phyloP scores from a whole-genome alignment of 2,888 invertebrate species.

The Hetaerina titia region DNA sequence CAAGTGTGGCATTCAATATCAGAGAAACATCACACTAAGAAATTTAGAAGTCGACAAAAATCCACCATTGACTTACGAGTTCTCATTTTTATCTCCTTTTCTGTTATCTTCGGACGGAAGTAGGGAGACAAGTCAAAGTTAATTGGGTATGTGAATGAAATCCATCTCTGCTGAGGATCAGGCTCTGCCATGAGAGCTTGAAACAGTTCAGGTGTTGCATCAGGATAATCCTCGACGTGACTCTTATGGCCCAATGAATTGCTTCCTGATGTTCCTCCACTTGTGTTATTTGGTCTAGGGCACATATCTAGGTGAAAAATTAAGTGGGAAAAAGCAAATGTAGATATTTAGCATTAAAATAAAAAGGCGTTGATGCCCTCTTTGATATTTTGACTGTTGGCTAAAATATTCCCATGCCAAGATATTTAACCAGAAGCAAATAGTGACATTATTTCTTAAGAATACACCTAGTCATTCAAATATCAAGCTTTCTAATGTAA shows the following conservation, averaged over 20 bases:
- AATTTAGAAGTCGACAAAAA: constrained; percentile 68
- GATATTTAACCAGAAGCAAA: too few relatives aligned
- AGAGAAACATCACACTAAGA: too few relatives aligned
- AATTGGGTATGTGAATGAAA: constrained; percentile 88
- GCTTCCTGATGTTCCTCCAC: constrained; percentile 73
- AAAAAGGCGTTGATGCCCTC: too few relatives aligned
- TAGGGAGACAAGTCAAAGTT: constrained; percentile 84
- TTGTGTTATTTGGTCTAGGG: constrained; percentile 89
- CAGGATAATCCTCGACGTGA: constrained; percentile 90
- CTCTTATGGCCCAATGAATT: constrained; percentile 88
- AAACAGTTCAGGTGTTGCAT: constrained; percentile 91
- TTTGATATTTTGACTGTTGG: too few relatives aligned
- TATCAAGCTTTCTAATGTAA: too few relatives aligned
- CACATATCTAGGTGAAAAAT: constrained; percentile 86
- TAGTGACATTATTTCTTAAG: too few relatives aligned
- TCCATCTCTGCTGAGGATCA: constrained; percentile 89
- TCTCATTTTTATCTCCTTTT: constrained; percentile 85
- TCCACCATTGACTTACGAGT: constrained; percentile 81
- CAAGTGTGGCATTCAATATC: too few relatives aligned
- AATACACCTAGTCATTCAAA: too few relatives aligned
- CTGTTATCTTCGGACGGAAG: constrained; percentile 81
- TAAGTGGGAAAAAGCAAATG: too few relatives aligned
- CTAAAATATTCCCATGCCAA: too few relatives aligned
- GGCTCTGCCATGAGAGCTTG: constrained; percentile 88
- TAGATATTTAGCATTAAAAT: too few relatives aligned